A percentile compares a stretch with the other conserved stretches of the same genome.
Conservation (phyloP, 2,888 invertebrate genomes). For the Apotomis capreana region DNA sequence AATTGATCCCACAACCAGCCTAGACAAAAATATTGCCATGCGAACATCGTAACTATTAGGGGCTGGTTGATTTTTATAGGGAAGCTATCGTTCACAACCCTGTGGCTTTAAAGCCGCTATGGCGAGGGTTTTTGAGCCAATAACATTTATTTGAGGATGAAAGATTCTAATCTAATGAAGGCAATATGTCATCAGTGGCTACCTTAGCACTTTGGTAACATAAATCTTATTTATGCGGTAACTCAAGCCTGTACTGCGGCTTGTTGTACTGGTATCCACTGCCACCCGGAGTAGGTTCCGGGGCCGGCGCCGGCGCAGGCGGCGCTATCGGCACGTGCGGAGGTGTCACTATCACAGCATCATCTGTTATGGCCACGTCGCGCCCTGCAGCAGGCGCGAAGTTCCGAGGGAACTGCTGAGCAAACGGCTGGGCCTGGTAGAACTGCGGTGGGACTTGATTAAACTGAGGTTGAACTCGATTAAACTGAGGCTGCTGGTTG, state of each 20-base stretch:
- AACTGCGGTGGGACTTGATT: conserved; percentile 49
- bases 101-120: too few relatives aligned
- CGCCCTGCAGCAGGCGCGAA: conserved; percentile 62
- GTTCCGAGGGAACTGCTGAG: conserved; percentile 53
- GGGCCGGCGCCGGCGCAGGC: conserved; percentile 52
- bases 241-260: conserved; percentile 71
- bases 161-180: neutral
- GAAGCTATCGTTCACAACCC: too few relatives aligned
- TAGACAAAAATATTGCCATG: too few relatives aligned
- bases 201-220: conserved; percentile 18
- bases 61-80: too few relatives aligned
- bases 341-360: conserved; percentile 76
- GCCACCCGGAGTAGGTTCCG: conserved; percentile 56
- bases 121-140: neutral
- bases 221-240: conserved; percentile 68
- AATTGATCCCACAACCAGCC: too few relatives aligned
- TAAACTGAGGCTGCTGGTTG: conserved; percentile 51
- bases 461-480: conserved; percentile 51
- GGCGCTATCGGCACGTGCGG: conserved; percentile 67
- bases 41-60: too few relatives aligned
- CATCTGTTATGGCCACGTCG: conserved; percentile 74
- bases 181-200: neutral
- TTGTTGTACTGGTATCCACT: conserved; percentile 71
- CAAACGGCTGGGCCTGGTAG: conserved; percentile 51
- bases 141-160: too few relatives aligned